A percentile compares a stretch with the other conserved stretches of the same genome.
phyloP scores from a whole-genome alignment of 2,797 vertebrate species.

The Hafferia zeledoni region DNA sequence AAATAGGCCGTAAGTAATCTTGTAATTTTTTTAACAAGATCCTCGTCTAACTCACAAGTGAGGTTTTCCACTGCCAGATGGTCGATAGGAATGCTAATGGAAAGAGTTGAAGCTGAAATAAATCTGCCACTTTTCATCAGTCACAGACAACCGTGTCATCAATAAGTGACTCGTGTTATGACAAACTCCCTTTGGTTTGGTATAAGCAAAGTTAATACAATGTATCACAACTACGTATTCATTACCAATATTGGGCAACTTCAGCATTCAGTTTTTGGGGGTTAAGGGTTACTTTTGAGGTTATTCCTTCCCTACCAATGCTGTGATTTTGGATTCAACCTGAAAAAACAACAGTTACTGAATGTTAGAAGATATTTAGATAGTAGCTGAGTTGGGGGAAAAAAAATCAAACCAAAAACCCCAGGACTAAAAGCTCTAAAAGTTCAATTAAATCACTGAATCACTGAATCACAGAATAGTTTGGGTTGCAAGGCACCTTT shows the following conservation, averaged over 20 bases:
- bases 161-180: constrained; percentile 44
- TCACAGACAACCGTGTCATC: constrained; percentile 70
- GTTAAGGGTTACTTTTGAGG: neutral
- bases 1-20: constrained; percentile 54
- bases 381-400: neutral
- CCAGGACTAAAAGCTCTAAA: neutral
- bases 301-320: neutral
- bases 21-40: constrained; percentile 46
- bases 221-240: neutral
- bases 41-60: constrained; percentile 45
- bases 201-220: constrained; percentile 36
- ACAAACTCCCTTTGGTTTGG: constrained; percentile 46
- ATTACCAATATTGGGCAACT: neutral
- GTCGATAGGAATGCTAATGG: constrained; percentile 79
- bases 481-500: neutral
- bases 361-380: neutral
- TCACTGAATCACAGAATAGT: neutral
- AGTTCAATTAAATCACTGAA: neutral
- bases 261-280: neutral
- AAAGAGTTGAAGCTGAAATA: constrained; percentile 80
- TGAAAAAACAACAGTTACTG: neutral
- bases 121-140: constrained; percentile 83
- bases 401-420: neutral
- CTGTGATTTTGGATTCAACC: neutral
- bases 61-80: constrained; percentile 74